A percentile compares a stretch with the other conserved stretches of the same genome.
phyloP scores from a whole-genome alignment of 2,888 invertebrate genomes.

The Nymphalis polychloros region DNA sequence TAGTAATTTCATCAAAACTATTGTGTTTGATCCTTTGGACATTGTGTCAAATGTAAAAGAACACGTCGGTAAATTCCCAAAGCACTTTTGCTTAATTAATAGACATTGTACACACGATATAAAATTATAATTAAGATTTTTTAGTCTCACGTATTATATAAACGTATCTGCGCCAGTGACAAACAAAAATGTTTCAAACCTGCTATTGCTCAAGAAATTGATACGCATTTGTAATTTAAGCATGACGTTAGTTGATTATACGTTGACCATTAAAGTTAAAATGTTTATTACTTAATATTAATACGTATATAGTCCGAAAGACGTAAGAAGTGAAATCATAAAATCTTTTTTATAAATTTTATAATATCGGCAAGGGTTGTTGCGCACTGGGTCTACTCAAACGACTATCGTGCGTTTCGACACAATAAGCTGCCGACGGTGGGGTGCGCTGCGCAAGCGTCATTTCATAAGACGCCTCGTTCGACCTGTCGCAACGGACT shows the following conservation, averaged over 20 bases:
- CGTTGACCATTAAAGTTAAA: no score
- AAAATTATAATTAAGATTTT: no score
- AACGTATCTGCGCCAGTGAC: constrained; percentile 40
- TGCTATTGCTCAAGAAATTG: constrained; percentile 30
- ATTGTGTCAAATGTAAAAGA: no score
- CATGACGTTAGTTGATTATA: constrained; percentile 14
- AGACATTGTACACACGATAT: no score
- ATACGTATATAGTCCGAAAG: background rate
- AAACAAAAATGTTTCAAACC: constrained; percentile 39
- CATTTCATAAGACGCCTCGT: constrained; percentile 77
- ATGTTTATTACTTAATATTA: no score
- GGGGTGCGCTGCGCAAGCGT: constrained; percentile 76
- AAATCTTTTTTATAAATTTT: constrained; percentile 8
- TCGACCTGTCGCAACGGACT: constrained; percentile 78
- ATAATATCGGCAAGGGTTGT: constrained; percentile 49
- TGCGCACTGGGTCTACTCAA: constrained; percentile 64
- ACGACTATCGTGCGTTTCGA: constrained; percentile 65
- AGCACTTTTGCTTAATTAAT: no score
- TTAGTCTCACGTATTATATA: constrained; percentile 45
- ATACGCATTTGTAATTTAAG: constrained; percentile 17
- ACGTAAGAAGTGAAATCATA: constrained; percentile 7
- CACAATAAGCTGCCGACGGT: constrained; percentile 68
- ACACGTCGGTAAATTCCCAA: no score
- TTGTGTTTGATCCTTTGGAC: no score
- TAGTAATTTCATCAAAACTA: no score